These are phyloP conservation scores for Clarias gariepinus DNA, from an alignment of 2,113 vertebrate genomes.

Conservation along the genomic window DNA sequence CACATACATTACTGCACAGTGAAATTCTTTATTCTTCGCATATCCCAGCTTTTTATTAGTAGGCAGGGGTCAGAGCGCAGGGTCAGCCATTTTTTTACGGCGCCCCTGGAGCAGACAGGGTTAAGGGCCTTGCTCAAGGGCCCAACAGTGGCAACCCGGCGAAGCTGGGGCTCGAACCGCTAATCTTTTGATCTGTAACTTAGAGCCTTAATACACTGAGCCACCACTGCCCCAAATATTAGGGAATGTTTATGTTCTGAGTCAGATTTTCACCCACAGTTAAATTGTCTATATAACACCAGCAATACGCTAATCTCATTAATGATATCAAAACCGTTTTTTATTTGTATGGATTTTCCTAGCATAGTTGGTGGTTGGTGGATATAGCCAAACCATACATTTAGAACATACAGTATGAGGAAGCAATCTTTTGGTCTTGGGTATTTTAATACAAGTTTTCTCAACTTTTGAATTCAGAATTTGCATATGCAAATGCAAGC, in stretches of 20 bases:
- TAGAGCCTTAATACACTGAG: no score
- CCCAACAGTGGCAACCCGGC: no score
- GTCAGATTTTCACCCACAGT: background rate
- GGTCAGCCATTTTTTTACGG: no score
- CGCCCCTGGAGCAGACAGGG: no score
- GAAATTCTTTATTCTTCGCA: no score
- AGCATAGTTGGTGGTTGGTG: background rate
- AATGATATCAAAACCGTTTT: background rate
- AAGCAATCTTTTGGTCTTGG: conserved; percentile 14
- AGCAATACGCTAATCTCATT: background rate
- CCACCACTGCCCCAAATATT: no score
- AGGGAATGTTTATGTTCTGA: background rate
- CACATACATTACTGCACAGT: no score
- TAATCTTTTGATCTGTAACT: no score
- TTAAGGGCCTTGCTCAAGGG: no score
- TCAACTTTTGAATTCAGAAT: background rate
- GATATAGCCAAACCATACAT: background rate
- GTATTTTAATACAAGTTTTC: conserved; percentile 1
- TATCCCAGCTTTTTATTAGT: no score
- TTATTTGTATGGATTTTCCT: background rate
- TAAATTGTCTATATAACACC: background rate
- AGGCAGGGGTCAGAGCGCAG: no score
- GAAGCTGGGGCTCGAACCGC: no score
- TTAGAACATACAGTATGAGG: background rate
- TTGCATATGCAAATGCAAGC: background rate